A percentile compares a stretch with the other conserved stretches of the same genome.
Evolutionary conservation across 2,113 vertebrate genomes (phyloP).

Genomic region (Tychaedon coryphoeus): DNA sequence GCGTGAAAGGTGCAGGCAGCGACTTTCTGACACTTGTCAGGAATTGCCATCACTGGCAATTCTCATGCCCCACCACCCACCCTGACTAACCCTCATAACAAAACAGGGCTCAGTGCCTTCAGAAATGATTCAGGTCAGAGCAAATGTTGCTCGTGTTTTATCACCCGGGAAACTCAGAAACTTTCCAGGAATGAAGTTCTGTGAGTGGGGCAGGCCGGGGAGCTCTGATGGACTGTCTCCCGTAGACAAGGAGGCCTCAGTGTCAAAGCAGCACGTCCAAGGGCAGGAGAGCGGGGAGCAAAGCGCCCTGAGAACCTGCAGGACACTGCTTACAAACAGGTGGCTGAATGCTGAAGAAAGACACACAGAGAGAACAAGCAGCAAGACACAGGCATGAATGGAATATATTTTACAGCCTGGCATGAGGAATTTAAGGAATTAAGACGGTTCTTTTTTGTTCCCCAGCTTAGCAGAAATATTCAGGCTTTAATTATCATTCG

Average conservation of each 20-base stretch:
- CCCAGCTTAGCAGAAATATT: constrained; percentile 17
- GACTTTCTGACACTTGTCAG: constrained; percentile 11
- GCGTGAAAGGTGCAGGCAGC: background rate
- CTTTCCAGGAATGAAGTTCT: constrained; percentile 76
- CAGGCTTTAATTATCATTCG: constrained; percentile 39
- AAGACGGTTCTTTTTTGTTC: background rate
- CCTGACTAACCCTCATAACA: constrained; percentile 70
- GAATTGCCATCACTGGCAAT: constrained; percentile 47
- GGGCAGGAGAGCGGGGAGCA: constrained; percentile 18
- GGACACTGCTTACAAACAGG: constrained; percentile 49
- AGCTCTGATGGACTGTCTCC: constrained; percentile 61
- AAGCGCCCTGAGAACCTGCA: constrained; percentile 23
- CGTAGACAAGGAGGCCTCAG: constrained; percentile 69
- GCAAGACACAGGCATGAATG: background rate
- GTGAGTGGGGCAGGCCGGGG: constrained; percentile 22
- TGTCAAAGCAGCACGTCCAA: constrained; percentile 72
- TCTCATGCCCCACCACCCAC: constrained; percentile 72
- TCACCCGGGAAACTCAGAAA: constrained; percentile 80
- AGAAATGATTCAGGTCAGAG: constrained; percentile 60
- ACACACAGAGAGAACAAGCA: constrained; percentile 14
- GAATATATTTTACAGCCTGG: constrained; percentile 13
- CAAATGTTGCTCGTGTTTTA: constrained; percentile 65
- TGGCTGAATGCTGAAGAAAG: constrained; percentile 37
- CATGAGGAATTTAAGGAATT: constrained; percentile 54
- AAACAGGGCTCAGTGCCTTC: constrained; percentile 66